Base-by-base conservation (phyloP, 2,888 invertebrate genomes). In the Gymnocheta viridis region DNA sequence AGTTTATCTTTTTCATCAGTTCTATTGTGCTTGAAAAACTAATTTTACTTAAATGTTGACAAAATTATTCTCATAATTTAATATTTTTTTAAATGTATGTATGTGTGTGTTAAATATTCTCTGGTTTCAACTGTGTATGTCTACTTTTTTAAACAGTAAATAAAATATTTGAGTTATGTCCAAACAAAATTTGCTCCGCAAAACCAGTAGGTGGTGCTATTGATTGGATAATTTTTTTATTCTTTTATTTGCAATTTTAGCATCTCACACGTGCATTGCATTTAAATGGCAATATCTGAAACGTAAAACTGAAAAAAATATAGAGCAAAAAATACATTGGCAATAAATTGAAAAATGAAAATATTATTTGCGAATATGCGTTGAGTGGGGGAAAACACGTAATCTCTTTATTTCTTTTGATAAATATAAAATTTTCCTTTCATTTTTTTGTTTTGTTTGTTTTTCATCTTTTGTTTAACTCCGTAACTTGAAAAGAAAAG, bases 311-410 rank as follows among this genome's bases (percentile, higher is more conserved):
- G 35, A 17, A 41, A 44, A 41, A 38, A 56, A 64, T 10, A 14
- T 14, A 70, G 24, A 35, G 14, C 35, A 70, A n/a, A 62, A 73
- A 38, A 62, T 51, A 70, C 41, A 64, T 82, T 79, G 78, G 44
- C 58, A 69, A 82, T 78, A 82, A 78, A 82, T 82, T 82, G 78
- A 78, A 78, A 82, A 78, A 73, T 12, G 69, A 32, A 73, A 67
- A 69, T 74, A 79, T 70, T 70, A 54, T 70, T 73, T 79, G 74
- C 38, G 62, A 72, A 82, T 64, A 69, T 82, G 54, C 64, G 64
- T 74, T 62, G 64, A 62, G 32, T 12, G 24, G 69, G 44, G 24
- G 32, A 73, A 73, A 82, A 82, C 62, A 79, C 69, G 78, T 74
- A 82, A 79, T 79, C 72, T 73, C 44, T 78, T 82, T 78, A 82